Evolutionary conservation across 2,797 vertebrate species (phyloP), one percentile per base, ranked within the genome.

Genomic region (Pelodytes ibericus): DNA sequence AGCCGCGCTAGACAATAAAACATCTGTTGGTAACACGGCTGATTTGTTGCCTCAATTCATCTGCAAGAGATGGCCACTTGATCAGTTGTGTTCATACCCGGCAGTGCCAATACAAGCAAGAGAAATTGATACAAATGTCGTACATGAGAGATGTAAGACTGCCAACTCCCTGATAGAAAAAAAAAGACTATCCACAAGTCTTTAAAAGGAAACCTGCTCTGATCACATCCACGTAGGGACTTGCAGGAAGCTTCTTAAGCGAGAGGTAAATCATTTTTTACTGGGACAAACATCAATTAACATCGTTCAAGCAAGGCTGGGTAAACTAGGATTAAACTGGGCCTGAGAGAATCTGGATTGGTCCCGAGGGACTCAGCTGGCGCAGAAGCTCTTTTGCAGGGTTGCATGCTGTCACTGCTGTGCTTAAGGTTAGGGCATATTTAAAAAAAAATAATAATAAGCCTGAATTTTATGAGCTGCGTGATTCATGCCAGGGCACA

Each of bases 21-120:
- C 86, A 88, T 86, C 87, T 88, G 87, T 82, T 81, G 53, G 82
- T 76, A 85, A 84, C 80, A 79, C 80, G 83, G 76, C 83, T 88
- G 87, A 86, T 86, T 84, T 82, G 65, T 72, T 84, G 86, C 87
- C 85, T 79, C 75, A 78, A 84, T 86, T 86, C 84, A 84, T 63
- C 81, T 80, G 29, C 71, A 66, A 84, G 73, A 80, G 77, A 79
- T 84, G 79, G 81, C 83, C 84, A 85, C 83, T 84, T 84, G 85
- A 86, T 84, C 85, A 77, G 84, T 77, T 82, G 69, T 83, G 80
- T 83, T 84, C 53, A 62, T 76, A 80, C 85, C 80, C 77, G 1
- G 0, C 25, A 69, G 83, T 81, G 80, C 79, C 77, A 70, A 49
- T 70, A 75, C 31, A 77, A 82, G 81, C 67, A 82, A 73, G 83